Evolutionary conservation across 2,888 invertebrate species (phyloP).

Genomic region (Syritta pipiens): DNA sequence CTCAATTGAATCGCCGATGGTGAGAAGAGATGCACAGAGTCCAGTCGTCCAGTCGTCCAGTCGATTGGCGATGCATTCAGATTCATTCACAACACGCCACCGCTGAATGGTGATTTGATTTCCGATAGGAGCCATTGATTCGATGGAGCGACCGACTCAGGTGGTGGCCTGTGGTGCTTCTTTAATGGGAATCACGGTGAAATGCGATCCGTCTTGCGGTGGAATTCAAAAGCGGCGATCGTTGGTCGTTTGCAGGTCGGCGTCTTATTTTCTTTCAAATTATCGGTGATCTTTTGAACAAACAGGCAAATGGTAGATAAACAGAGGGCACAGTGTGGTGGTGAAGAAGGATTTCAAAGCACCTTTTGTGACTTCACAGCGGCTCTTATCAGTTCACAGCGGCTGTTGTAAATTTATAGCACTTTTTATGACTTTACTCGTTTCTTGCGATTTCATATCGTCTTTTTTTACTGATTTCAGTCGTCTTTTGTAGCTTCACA

Average conservation of each 20-base stretch:
- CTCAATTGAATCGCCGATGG: slow-evolving; percentile 29
- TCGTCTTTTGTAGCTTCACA: no score
- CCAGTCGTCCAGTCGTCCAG: slow-evolving; percentile 1
- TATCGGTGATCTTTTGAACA: slow-evolving; percentile 9
- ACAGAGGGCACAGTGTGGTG: neutral
- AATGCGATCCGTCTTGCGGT: slow-evolving; percentile 17
- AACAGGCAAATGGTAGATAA: neutral
- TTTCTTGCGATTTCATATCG: no score
- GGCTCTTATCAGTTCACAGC: no score
- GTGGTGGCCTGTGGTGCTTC: neutral
- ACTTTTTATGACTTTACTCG: no score
- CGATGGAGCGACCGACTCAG: slow-evolving; percentile 10
- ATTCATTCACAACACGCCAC: slow-evolving; percentile 22
- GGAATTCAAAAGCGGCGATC: slow-evolving; percentile 18
- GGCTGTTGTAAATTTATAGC: no score
- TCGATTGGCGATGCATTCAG: slow-evolving; percentile 18
- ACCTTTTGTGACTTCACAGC: no score
- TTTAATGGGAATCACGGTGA: neutral
- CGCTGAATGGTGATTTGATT: slow-evolving; percentile 14
- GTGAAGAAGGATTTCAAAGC: neutral
- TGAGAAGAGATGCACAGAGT: no score
- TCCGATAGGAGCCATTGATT: slow-evolving; percentile 19
- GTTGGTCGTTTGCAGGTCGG: neutral
- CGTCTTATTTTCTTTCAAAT: neutral
- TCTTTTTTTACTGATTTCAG: no score